Conservation (phyloP, 2,888 invertebrate species). For the Mycalesis mineus region DNA sequence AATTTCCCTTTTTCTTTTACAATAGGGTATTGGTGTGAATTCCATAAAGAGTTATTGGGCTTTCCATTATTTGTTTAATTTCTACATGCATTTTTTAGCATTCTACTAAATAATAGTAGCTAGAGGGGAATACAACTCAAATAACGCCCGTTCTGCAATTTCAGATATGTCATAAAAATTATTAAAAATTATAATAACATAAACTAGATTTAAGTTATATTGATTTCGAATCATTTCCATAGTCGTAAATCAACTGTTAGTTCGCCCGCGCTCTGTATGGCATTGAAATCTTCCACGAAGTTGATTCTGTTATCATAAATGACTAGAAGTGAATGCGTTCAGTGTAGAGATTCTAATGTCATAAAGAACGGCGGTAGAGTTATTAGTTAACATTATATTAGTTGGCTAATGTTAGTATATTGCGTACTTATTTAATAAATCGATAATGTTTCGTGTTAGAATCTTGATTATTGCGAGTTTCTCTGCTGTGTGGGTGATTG, state of each 20-base stretch:
- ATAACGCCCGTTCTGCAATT: too few relatives aligned
- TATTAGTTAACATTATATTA: slow-evolving; percentile 60
- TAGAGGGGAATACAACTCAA: too few relatives aligned
- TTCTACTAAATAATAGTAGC: too few relatives aligned
- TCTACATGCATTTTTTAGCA: too few relatives aligned
- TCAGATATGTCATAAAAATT: background rate
- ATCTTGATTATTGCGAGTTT: slow-evolving; percentile 63
- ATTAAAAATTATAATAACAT: slow-evolving; percentile 18
- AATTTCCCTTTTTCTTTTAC: too few relatives aligned
- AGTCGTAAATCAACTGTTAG: slow-evolving; percentile 42
- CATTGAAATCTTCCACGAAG: too few relatives aligned
- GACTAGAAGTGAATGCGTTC: background rate
- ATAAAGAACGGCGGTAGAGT: slow-evolving; percentile 8
- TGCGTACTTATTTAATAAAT: slow-evolving; percentile 62
- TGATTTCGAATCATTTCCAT: slow-evolving; percentile 15
- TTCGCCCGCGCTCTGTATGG: slow-evolving; percentile 24
- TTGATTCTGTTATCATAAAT: too few relatives aligned
- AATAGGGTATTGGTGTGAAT: too few relatives aligned
- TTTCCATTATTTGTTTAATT: too few relatives aligned
- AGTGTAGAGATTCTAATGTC: background rate
- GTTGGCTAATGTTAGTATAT: slow-evolving; percentile 68
- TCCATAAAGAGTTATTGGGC: too few relatives aligned
- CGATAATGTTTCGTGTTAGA: slow-evolving; percentile 65
- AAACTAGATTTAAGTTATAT: slow-evolving; percentile 21
- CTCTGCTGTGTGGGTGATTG: slow-evolving; percentile 68